A percentile compares a stretch with the other conserved stretches of the same genome.
Conservation (phyloP, 1,140 invertebrate species). For the Hestina assimilis region DNA sequence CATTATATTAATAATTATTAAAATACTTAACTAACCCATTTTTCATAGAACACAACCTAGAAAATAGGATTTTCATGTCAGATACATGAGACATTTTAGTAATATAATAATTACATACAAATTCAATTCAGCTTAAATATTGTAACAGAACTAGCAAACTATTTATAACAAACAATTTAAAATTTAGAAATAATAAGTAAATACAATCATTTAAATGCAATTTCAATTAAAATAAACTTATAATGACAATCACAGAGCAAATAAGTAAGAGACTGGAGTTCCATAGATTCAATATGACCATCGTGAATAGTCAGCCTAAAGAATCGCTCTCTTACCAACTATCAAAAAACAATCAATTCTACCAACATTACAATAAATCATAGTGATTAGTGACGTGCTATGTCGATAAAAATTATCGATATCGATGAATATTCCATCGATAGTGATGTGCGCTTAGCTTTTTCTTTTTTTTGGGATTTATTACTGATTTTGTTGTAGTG, state of each 20-base stretch:
- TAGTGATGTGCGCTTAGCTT: too few relatives aligned
- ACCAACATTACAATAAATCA: too few relatives aligned
- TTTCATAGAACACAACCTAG: slow-evolving; percentile 71
- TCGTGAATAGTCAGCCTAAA: neutral
- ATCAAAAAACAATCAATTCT: too few relatives aligned
- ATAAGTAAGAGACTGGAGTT: neutral
- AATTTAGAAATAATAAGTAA: neutral
- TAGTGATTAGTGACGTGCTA: too few relatives aligned
- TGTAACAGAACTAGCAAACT: neutral
- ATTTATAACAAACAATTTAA: neutral
- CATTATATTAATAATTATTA: neutral
- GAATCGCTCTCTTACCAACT: too few relatives aligned
- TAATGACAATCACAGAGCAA: neutral
- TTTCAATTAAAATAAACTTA: neutral
- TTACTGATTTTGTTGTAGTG: too few relatives aligned
- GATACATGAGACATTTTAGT: slow-evolving; percentile 63
- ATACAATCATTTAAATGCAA: neutral
- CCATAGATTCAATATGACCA: too few relatives aligned
- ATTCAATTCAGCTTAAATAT: neutral
- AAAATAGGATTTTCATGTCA: slow-evolving; percentile 65
- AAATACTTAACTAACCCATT: slow-evolving; percentile 48
- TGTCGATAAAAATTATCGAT: too few relatives aligned
- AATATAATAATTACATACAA: neutral
- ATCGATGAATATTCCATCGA: too few relatives aligned
- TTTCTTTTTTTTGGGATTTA: too few relatives aligned